A percentile compares a stretch with the other conserved stretches of the same genome.
Evolutionary conservation across 2,113 vertebrate genomes (phyloP).

Genomic region (Mormyrus iriodes): DNA sequence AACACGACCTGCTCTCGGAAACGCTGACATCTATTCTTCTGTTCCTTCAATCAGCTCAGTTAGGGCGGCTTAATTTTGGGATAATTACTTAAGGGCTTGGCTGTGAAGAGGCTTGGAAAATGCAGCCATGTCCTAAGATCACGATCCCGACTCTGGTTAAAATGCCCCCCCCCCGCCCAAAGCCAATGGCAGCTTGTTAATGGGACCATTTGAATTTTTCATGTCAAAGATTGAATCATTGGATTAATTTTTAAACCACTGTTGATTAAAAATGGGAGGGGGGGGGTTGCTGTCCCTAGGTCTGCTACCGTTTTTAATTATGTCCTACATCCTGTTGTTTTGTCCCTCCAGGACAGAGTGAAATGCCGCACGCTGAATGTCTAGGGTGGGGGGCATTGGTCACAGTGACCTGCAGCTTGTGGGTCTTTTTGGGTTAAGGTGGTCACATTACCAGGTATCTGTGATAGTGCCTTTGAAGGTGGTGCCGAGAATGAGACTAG

Average conservation of each 20-base stretch:
- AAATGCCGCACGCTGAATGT: not conserved
- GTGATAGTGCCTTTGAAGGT: not conserved
- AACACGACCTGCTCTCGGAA: not conserved
- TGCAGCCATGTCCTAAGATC: not conserved
- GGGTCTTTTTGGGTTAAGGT: not conserved
- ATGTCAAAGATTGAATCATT: not conserved
- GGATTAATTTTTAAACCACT: not conserved
- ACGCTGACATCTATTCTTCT: not conserved
- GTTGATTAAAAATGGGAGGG: not conserved
- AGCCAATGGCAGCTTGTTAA: not conserved
- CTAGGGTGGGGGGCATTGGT: not conserved
- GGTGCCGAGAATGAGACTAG: not conserved
- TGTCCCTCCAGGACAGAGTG: not conserved
- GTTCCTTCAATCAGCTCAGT: not conserved
- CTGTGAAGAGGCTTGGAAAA: not conserved
- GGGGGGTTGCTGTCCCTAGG: not conserved
- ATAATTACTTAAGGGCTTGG: not conserved
- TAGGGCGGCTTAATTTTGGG: not conserved
- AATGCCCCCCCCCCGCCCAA: not conserved
- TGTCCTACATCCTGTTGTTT: not conserved
- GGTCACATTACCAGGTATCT: not conserved
- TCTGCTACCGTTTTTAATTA: not conserved
- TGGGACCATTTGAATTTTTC: not conserved
- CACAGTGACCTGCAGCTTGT: not conserved
- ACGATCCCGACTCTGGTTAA: not conserved